Evolutionary conservation across 2,113 vertebrate species (phyloP), one percentile per base, ranked within the genome.

Genomic region (Emydura subglobosa): DNA sequence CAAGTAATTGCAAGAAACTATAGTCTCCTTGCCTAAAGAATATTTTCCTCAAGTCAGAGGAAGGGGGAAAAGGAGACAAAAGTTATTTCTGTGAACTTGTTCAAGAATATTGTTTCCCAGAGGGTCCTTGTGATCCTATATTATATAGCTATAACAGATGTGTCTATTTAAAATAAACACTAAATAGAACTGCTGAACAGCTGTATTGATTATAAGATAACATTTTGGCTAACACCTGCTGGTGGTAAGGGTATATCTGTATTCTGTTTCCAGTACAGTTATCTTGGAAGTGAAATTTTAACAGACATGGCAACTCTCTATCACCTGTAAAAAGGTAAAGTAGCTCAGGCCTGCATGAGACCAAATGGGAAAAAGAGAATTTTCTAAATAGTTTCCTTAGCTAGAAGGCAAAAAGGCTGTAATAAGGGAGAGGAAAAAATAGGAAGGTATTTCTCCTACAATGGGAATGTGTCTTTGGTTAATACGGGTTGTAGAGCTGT

Each of bases 221-320:
- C 27, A 39, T 68, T 94, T 93, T 85, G 87, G 31, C 50, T 89
- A 89, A 31, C 22, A 65, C 7, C 11, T 91, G 1, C 42, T 53
- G 16, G 3, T 54, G 14, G 53, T 76, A 59, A 44, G 42, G 2
- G 21, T 19, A 80, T 93, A 3, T 16, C 82, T 92, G 2, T 78
- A 44, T 24, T 3, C 49, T 24, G 12, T 95, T 95, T 80, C 78
- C 88, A 94, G 86, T 2, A 80, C 11, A 93, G 80, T 94, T 86
- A 3, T 55, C 51, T 93, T 94, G 68, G 74, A 96, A 97, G 68
- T 34, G 96, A 95, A 90, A 90, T 95, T 97, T 97, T 53, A 92
- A 51, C 39, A 87, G 54, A 59, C 79, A 87, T 96, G 76, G 65
- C 95, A 81, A 87, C 24, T 89, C 84, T 94, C 83, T 47, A 84